These are phyloP conservation scores for Mechanitis messenoides DNA, from an alignment of 2,888 invertebrate genomes.

Conservation along the genomic window DNA sequence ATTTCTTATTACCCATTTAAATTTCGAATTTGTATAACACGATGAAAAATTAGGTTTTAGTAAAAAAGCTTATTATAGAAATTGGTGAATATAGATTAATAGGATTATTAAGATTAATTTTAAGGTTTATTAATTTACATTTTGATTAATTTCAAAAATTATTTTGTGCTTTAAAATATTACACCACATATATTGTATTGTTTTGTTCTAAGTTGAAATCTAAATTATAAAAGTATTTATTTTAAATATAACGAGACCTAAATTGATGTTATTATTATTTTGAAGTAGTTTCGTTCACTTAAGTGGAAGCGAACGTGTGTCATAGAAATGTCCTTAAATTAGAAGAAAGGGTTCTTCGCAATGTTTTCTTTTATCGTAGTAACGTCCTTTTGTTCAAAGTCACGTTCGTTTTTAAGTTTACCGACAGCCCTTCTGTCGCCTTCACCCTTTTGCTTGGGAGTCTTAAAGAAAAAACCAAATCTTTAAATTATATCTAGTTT, in stretches of 20 bases:
- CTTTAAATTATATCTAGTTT: background rate
- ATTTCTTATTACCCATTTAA: too few species aligned
- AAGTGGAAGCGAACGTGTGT: slow-evolving; percentile 2
- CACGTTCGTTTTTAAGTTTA: slow-evolving; percentile 6
- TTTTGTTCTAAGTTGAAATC: too few species aligned
- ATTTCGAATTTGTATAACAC: background rate
- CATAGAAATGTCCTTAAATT: slow-evolving; percentile 2
- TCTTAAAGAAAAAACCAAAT: background rate
- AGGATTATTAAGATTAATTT: too few species aligned
- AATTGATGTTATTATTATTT: too few species aligned
- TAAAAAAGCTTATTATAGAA: too few species aligned
- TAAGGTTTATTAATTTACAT: too few species aligned
- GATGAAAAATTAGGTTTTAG: background rate
- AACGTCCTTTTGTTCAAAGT: slow-evolving; percentile 3
- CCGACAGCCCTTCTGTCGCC: background rate
- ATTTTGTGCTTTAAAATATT: too few species aligned
- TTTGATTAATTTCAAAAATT: too few species aligned
- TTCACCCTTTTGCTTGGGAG: background rate
- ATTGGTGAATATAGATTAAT: too few species aligned
- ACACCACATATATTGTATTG: too few species aligned
- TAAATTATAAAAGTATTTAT: too few species aligned
- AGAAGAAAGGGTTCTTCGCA: slow-evolving; percentile 1
- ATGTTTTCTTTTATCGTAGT: slow-evolving; percentile 2
- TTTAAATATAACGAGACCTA: too few species aligned
- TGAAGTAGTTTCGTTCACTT: background rate